Evolutionary conservation across 2,797 vertebrate genomes (phyloP).

Genomic region (Lagothrix lagotricha): DNA sequence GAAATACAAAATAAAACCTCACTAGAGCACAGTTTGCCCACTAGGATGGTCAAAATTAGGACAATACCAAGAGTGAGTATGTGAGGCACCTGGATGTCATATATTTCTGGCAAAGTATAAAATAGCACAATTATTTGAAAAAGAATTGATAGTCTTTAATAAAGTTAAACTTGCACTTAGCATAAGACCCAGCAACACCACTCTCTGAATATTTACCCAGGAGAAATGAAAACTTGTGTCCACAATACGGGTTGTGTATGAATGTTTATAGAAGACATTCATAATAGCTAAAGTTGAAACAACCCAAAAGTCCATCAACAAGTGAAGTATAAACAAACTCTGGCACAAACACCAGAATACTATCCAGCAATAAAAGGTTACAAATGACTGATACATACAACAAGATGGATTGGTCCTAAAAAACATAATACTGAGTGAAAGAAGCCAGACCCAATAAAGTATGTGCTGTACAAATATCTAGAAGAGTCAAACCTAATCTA

Average conservation of each 20-base stretch:
- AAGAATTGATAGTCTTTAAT: not conserved
- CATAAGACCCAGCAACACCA: not conserved
- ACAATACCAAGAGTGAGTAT: not conserved
- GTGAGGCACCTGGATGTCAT: not conserved
- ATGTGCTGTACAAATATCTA: not conserved
- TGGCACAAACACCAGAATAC: not conserved
- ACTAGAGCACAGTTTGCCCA: accelerated
- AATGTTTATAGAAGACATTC: not conserved
- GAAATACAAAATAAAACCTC: not conserved
- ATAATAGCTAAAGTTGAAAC: not conserved
- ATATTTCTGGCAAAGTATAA: not conserved
- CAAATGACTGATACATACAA: not conserved
- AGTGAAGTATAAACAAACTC: not conserved
- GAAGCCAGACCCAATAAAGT: not conserved
- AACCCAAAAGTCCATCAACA: not conserved
- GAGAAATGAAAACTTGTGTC: not conserved
- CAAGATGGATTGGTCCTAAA: not conserved
- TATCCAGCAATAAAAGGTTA: not conserved
- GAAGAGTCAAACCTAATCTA: not conserved
- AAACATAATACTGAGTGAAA: not conserved
- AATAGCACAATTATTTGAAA: not conserved
- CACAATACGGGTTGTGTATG: not conserved
- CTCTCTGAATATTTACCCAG: not conserved
- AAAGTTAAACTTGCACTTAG: not conserved
- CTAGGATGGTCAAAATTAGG: not conserved